Evolutionary conservation across 2,113 vertebrate species (phyloP), one percentile per base, ranked within the genome.

Genomic region (Vimba vimba): DNA sequence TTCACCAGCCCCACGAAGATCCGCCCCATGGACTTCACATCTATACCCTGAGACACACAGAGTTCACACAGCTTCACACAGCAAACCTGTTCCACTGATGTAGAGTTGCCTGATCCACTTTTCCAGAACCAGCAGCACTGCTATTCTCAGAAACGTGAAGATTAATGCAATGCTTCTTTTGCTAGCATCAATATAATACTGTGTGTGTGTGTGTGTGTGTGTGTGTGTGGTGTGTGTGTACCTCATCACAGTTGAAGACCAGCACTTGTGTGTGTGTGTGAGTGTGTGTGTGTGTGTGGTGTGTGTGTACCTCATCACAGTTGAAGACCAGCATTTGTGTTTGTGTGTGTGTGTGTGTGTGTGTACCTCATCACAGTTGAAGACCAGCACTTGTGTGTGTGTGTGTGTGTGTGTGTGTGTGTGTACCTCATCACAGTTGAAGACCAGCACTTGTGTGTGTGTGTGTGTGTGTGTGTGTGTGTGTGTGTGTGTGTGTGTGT

Each of bases 231-330:
- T 4, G 6, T 47, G 45, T 47, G 45, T 47, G 60, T 73, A 99
- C 98, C 98, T 99, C 98, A 91, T 99, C 98, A 94, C 98, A 99
- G 88, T 99, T 99, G 90, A 99, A 99, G 79, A 99, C 97, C 91
- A 99, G 93, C 77, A 99, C 98, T 93, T 99, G 21, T 19, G 11
- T 68, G 25, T 66, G 5, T 64, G 25, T 80, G 82, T 55, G 57
- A 36, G 50, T 36, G 33, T 59, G 68, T 66, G 62, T 76, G 60
- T 73, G 5, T 64, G 25, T 80, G 82, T 55, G 57, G 50, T 36
- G 33, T 59, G 68, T 66, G 62, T 76, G 60, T 73, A 99, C 98
- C 98, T 99, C 98, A 91, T 99, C 98, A 94, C 98, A 99, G 88
- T 99, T 99, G 90, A 99, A 99, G 79, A 99, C 98, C 91, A 99